These are phyloP conservation scores for Fabriciana adippe DNA, from an alignment of 2,888 invertebrate genomes.

Conservation along the genomic window DNA sequence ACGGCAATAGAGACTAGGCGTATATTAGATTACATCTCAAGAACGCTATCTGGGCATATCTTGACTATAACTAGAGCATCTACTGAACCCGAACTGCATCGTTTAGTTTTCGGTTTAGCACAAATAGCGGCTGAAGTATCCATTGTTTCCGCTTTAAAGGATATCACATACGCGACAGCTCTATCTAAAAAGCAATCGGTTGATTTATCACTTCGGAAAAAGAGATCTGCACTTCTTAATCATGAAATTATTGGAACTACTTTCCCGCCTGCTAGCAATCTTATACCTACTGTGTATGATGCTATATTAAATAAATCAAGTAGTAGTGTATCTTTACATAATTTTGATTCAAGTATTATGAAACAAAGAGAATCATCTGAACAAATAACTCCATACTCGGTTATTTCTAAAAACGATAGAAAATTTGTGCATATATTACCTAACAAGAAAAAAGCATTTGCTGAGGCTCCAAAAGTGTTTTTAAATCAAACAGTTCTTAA, in stretches of 20 bases:
- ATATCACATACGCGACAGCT: constrained; percentile 69
- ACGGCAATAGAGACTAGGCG: constrained; percentile 75
- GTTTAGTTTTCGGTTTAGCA: constrained; percentile 73
- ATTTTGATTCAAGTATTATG: constrained; percentile 29
- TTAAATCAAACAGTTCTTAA: constrained; percentile 72
- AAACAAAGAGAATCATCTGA: constrained; percentile 31
- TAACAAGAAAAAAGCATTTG: constrained; percentile 42
- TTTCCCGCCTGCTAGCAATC: constrained; percentile 34
- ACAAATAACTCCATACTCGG: constrained; percentile 57
- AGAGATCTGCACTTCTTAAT: constrained; percentile 53
- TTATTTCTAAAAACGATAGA: constrained; percentile 56
- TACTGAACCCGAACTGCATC: constrained; percentile 75
- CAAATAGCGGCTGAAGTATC: constrained; percentile 77
- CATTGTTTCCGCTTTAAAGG: constrained; percentile 73
- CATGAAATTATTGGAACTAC: constrained; percentile 43
- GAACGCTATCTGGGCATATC: constrained; percentile 72
- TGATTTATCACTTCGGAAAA: constrained; percentile 67
- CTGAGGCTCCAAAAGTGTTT: constrained; percentile 57
- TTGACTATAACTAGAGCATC: constrained; percentile 68
- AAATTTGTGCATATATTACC: constrained; percentile 55
- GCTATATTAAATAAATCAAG: constrained; percentile 62
- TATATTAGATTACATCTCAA: constrained; percentile 74
- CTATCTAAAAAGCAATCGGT: constrained; percentile 74
- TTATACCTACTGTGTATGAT: constrained; percentile 52
- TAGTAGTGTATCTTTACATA: constrained; percentile 12